Evolutionary conservation across 2,888 invertebrate genomes (phyloP), one percentile per base, ranked within the genome.

Genomic region (Epinotia bilunana): DNA sequence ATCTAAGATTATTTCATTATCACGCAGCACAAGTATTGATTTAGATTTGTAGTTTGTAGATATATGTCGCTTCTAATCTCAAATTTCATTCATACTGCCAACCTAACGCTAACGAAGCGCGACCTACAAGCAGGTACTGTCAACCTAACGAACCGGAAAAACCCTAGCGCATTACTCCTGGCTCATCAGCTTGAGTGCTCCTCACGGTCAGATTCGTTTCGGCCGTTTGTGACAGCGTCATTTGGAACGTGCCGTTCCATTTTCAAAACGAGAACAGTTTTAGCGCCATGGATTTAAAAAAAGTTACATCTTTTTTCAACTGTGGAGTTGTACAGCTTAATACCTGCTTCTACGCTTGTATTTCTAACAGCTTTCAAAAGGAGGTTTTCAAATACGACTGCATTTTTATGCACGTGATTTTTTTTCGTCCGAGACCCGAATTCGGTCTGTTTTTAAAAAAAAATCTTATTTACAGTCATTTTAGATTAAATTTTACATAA

Each of bases 161-260:
- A n/a, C 76, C 76, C 74, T 77, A 71, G 65, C 67, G 68, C 68
- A 71, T 71, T 74, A 74, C 72, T 75, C 75, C 62, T 53, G 74
- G 33, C 84, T 90, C 90, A 90, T 90, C 90, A 90, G 85, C 80
- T 81, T 84, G 86, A 91, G 91, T 91, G 89, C 84, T 84, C 78
- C 75, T 72, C 61, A 72, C 75, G 71, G 74, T 61, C 75, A 75
- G 75, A 75, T 75, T 75, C 67, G 58, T 74, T 73, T 74, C 81
- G 79, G 58, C n/a, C 71, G 65, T 75, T 46, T 74, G 70, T 65
- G 74, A 74, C 70, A 64, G 74, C 46, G 33, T 11, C 74, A 46
- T 57, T 63, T 69, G 18, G 43, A 68, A 43, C 39, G 43, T 46
- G 13, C 43, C 43, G 33, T 67, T 18, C 18, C 3, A 28, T 13